Evolutionary conservation across 1,140 invertebrate genomes (phyloP).

Genomic region (Macrocentrus cingulum): DNA sequence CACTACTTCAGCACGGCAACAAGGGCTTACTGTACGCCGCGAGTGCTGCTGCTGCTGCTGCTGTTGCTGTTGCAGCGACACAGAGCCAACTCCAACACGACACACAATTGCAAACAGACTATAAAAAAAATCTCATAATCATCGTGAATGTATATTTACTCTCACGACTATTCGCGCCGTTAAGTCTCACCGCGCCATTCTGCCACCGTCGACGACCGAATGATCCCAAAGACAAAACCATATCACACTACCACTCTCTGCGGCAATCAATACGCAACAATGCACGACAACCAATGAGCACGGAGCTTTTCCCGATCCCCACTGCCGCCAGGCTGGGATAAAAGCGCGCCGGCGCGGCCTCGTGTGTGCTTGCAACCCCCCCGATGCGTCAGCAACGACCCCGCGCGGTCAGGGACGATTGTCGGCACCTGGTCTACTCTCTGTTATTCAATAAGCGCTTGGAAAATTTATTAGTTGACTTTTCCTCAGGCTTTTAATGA

Average conservation of each 20-base stretch:
- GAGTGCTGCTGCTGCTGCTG: background rate
- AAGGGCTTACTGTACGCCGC: slow-evolving; percentile 16
- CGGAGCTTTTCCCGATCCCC: slow-evolving; percentile 52
- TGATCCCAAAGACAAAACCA: slow-evolving; percentile 43
- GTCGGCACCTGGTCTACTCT: no score
- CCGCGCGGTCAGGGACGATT: no score
- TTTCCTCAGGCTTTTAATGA: no score
- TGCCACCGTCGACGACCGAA: slow-evolving; percentile 43
- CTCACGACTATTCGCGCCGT: background rate
- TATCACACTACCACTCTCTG: slow-evolving; percentile 46
- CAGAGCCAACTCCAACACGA: no score
- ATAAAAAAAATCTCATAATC: no score
- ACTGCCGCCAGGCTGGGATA: slow-evolving; percentile 33
- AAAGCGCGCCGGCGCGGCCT: slow-evolving; percentile 31
- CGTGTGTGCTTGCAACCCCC: slow-evolving; percentile 16
- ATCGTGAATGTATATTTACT: background rate
- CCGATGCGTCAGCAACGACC: slow-evolving; percentile 9
- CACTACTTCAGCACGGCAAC: slow-evolving; percentile 20
- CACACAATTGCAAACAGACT: no score
- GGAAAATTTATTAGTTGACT: no score
- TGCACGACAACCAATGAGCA: slow-evolving; percentile 59
- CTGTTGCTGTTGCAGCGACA: background rate
- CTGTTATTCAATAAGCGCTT: no score
- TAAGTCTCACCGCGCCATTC: slow-evolving; percentile 14
- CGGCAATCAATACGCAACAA: slow-evolving; percentile 60